Base-by-base conservation (phyloP, 2,888 invertebrate species). In the Eupithecia insigniata region DNA sequence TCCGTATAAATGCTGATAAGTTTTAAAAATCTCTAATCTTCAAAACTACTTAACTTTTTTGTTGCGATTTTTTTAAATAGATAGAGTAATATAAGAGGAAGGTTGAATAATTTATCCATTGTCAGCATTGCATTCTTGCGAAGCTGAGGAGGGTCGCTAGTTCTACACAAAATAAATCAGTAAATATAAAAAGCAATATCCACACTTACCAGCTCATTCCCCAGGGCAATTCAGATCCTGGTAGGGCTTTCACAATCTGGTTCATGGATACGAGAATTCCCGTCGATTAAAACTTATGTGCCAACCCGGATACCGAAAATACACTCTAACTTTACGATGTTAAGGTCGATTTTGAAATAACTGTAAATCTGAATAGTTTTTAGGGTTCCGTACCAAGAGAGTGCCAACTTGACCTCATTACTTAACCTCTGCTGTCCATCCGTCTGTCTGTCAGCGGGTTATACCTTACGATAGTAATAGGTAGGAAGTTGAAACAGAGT, bases 161-260 rank as follows among this genome's bases (percentile, higher is more conserved):
- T n/a, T n/a, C n/a, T n/a, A n/a, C n/a, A 34, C 34, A 34, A 30
- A 30, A 30, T 0, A 34, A 8, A 34, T 1, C 14, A 36, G 36
- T 36, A 4, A 14, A 39, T 16, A 16, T 16, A 43, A 43, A 16
- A 90, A 87, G 85, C 87, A 78, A 43, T 67, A 74, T 90, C 91
- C 87, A 88, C 51, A 80, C 66, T 83, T 36, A 1, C 0, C 2
- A 5, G 39, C 51, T 22, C 69, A 71, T 12, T 60, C 78, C 72
- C 73, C 77, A 78, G 76, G 69, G 69, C 62, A 70, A 75, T 74
- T 81, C 77, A 78, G 81, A 89, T 91, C 91, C 92, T 90, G 89
- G 87, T 91, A 79, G 78, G 70, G 79, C 82, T 92, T 92, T 87
- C 92, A 90, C 84, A 89, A 92, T 90, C 83, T 76, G 83, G 89